Base-by-base conservation (phyloP, 2,888 invertebrate genomes). In the Ellobium chinense region DNA sequence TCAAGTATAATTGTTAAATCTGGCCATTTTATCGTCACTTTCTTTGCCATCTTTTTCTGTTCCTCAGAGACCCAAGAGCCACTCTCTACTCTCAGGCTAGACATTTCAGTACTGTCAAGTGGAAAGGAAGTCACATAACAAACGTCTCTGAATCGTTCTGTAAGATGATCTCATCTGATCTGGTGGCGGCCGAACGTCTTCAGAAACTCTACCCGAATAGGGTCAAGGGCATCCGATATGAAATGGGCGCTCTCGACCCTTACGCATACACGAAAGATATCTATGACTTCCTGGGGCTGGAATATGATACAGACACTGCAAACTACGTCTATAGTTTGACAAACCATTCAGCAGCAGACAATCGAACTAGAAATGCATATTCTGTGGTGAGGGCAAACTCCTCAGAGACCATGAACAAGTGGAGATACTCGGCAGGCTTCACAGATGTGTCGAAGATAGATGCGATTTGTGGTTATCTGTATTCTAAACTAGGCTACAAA, bases 61-160 rank as follows among this genome's bases (percentile, higher is more conserved):
- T 54, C 24, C 24, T 34, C 56, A 78, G 83, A 54, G 83, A 83
- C 29, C 83, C 83, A 5, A 37, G 83, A 9, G 83, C 81, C 12
- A 68, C 65, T 0, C 27, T 83, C 9, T 37, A 46, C 21, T 83
- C 83, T 0, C 83, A 83, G 37, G n/a, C 27, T 21, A 9, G 56
- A 21, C 78, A 81, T 12, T 83, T 83, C 63, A 27, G 56, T 12
- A 58, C 58, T 18, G 78, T 81, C 56, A n/a, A 65, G n/a, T 79
- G 81, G 78, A 31, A 7, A 37, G n/a, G n/a, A n/a, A 60, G 31
- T 3, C 21, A 78, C 0, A 36, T 66, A n/a, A 18, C 4, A 5
- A 72, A 75, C 62, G 54, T 63, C 29, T 75, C 78, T 18, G 21
- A n/a, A 3, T 27, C 68, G 7, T 78, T 76, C 63, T 83, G 83